Conservation (phyloP, 2,888 invertebrate genomes). For the Philonicus albiceps region DNA sequence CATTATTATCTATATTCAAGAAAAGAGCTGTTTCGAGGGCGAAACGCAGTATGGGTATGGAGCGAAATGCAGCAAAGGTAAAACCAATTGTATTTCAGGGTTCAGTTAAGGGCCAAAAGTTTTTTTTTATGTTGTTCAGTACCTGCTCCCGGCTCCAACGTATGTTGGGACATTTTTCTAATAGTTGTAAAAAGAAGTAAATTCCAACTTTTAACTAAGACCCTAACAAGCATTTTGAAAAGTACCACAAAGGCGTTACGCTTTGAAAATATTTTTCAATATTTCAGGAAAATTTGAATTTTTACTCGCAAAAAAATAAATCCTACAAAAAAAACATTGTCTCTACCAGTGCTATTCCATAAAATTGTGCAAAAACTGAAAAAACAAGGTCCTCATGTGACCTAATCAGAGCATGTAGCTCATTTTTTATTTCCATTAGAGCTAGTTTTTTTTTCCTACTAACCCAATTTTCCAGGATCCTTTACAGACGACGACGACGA, state of each 20-base stretch:
- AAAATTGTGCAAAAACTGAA: neutral
- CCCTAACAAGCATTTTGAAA: neutral
- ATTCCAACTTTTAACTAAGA: neutral
- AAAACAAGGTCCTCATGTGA: neutral
- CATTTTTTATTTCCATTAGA: neutral
- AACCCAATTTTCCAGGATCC: neutral
- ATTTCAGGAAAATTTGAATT: neutral
- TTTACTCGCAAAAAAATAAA: neutral
- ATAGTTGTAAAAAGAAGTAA: too few relatives aligned
- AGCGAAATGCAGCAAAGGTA: too few relatives aligned
- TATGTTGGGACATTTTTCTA: too few relatives aligned
- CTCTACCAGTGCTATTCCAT: neutral
- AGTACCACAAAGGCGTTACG: neutral
- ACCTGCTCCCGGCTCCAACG: too few relatives aligned
- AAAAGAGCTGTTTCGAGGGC: too few relatives aligned
- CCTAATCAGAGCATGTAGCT: neutral
- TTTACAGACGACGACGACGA: neutral
- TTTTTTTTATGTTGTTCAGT: too few relatives aligned
- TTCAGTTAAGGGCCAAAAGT: too few relatives aligned
- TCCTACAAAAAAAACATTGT: neutral
- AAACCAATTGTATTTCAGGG: too few relatives aligned
- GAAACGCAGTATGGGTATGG: too few relatives aligned
- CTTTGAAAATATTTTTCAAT: neutral
- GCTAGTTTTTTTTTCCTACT: neutral
- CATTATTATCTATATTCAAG: too few relatives aligned